Percentiles rank a stretch among this genome's conserved stretches.
These are phyloP conservation scores for Chaenodraco wilsoni DNA, from an alignment of 2,797 vertebrate species.

Conservation along the genomic window DNA sequence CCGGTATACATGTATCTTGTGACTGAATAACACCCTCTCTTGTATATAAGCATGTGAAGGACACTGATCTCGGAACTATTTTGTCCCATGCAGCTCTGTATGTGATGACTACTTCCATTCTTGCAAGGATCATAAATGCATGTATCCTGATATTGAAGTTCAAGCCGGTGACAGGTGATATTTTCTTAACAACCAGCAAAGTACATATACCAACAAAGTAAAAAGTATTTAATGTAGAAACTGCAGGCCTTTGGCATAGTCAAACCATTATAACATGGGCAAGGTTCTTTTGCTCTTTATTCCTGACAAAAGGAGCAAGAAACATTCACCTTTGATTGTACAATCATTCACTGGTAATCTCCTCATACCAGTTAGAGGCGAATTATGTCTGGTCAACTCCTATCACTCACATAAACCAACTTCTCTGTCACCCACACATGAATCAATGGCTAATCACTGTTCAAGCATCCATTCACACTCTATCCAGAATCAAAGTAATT, in stretches of 20 bases:
- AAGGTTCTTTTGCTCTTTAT: background rate
- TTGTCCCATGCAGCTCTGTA: too few species aligned
- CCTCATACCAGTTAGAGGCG: background rate
- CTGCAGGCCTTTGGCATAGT: background rate
- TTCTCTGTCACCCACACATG: background rate
- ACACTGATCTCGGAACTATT: too few species aligned
- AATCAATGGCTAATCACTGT: slow-evolving; percentile 21
- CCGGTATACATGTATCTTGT: too few species aligned
- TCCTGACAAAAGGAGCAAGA: background rate
- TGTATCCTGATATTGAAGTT: too few species aligned
- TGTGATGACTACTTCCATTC: too few species aligned
- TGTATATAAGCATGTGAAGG: too few species aligned
- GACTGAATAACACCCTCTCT: too few species aligned
- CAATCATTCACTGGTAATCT: background rate
- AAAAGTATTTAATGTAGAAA: background rate
- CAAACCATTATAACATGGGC: background rate
- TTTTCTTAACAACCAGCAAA: too few species aligned
- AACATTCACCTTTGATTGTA: background rate
- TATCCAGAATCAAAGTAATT: slow-evolving; percentile 20
- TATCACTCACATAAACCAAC: background rate
- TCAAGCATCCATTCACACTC: slow-evolving; percentile 9
- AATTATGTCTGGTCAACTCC: background rate
- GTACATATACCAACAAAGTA: background rate
- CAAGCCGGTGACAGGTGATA: too few species aligned
- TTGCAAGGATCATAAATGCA: too few species aligned